Conservation (phyloP, 2,797 vertebrate species). For the Rhadinocentrus ornatus region DNA sequence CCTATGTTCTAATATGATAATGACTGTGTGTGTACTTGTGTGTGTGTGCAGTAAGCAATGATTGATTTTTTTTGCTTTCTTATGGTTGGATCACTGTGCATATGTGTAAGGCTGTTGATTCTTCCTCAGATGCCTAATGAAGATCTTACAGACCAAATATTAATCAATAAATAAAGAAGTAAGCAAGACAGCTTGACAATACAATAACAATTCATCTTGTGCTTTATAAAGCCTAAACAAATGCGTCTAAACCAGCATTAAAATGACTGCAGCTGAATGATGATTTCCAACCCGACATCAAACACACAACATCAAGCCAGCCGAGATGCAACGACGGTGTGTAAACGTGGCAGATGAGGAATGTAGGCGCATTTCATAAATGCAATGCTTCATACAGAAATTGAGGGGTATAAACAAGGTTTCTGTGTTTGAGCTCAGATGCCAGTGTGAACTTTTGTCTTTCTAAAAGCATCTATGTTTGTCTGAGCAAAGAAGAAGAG, state of each 20-base stretch:
- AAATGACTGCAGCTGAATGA: not conserved
- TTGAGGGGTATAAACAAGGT: not conserved
- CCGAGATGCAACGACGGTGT: not conserved
- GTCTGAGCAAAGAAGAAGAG: not conserved
- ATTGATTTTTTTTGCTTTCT: not conserved
- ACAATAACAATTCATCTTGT: not conserved
- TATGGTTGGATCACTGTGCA: not conserved
- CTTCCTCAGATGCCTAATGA: not conserved
- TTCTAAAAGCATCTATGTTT: constrained; percentile 25
- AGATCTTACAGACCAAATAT: not conserved
- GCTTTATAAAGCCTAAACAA: not conserved
- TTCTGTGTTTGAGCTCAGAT: constrained; percentile 1
- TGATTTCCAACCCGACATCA: not conserved
- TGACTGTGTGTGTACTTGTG: too few species aligned
- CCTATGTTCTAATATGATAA: not conserved
- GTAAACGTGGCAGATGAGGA: not conserved
- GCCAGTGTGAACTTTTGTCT: constrained; percentile 2
- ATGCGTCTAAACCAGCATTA: not conserved
- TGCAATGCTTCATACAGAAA: not conserved
- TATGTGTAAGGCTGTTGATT: not conserved
- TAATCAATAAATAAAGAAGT: not conserved
- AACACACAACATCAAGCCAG: not conserved
- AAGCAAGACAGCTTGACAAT: not conserved
- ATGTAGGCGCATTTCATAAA: not conserved
- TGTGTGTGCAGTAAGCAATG: too few species aligned